Evolutionary conservation across 2,113 vertebrate species (phyloP).

Genomic region (Nerophis lumbriciformis): DNA sequence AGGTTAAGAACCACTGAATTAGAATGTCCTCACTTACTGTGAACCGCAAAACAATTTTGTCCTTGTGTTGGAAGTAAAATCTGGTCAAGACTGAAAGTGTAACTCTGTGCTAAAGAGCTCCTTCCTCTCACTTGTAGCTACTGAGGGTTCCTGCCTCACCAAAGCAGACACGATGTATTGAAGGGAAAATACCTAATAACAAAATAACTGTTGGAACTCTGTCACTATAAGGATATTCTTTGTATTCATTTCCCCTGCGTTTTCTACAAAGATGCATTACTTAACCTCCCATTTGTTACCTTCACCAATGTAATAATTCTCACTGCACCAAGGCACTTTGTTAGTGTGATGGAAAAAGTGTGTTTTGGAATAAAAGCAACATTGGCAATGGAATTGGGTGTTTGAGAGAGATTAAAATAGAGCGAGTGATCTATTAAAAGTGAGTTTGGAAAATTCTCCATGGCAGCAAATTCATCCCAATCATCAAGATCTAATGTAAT

Average conservation of each 20-base stretch:
- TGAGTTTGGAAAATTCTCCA: conserved; percentile 58
- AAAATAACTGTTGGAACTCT: conserved; percentile 24
- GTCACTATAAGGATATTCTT: conserved; percentile 30
- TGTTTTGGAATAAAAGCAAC: conserved; percentile 32
- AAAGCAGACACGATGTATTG: conserved; percentile 9
- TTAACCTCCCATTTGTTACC: conserved; percentile 25
- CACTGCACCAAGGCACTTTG: conserved; percentile 21
- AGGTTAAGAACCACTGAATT: too few species aligned
- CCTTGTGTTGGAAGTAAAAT: too few species aligned
- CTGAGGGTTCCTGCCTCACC: conserved; percentile 20
- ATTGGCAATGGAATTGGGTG: conserved; percentile 53
- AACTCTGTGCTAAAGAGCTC: background rate
- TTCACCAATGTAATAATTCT: conserved; percentile 9
- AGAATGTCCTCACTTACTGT: too few species aligned
- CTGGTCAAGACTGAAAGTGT: background rate
- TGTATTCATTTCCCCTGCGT: conserved; percentile 14
- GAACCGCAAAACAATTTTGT: too few species aligned
- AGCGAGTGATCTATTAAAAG: conserved; percentile 53
- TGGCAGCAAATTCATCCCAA: conserved; percentile 62
- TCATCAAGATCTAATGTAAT: conserved; percentile 70
- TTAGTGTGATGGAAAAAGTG: conserved; percentile 33
- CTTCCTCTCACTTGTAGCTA: conserved; percentile 10
- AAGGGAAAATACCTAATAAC: conserved; percentile 41
- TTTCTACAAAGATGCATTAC: conserved; percentile 10
- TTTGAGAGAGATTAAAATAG: conserved; percentile 58